phyloP scores from a whole-genome alignment of 2,888 invertebrate genomes.

The Dicranocentrus wangi region DNA sequence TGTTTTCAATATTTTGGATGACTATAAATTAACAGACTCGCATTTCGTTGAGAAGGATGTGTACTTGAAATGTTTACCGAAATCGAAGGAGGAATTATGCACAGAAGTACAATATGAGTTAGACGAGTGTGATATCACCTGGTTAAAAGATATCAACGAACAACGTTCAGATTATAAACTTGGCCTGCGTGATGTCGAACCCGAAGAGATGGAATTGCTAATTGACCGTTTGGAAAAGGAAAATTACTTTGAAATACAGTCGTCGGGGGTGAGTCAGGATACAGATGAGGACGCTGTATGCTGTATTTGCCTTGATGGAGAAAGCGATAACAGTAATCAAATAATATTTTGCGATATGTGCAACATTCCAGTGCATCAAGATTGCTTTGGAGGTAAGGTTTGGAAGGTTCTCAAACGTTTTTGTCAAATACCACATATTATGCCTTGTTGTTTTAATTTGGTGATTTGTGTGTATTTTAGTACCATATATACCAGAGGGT shows the following conservation, averaged over 20 bases:
- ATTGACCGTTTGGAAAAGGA: conserved; percentile 51
- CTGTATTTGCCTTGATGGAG: conserved; percentile 45
- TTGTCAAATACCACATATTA: neutral
- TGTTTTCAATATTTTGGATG: conserved; percentile 19
- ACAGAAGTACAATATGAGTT: conserved; percentile 33
- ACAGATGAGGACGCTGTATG: conserved; percentile 47
- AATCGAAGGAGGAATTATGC: conserved; percentile 26
- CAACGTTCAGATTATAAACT: neutral
- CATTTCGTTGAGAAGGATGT: neutral
- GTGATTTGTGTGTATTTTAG: conserved; percentile 7
- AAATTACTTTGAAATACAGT: conserved; percentile 30
- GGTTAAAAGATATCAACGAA: conserved; percentile 23
- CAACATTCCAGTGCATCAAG: conserved; percentile 51
- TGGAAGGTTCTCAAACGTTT: no score
- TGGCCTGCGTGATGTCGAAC: neutral
- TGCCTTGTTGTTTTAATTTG: neutral
- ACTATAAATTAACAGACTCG: conserved; percentile 16
- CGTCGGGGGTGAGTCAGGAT: conserved; percentile 33
- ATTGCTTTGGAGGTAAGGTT: conserved; percentile 49
- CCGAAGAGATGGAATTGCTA: conserved; percentile 49
- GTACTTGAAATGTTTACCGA: neutral
- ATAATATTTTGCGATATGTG: conserved; percentile 51
- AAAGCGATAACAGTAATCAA: conserved; percentile 46
- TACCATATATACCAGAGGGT: conserved; percentile 48
- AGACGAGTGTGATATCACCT: conserved; percentile 35